Evolutionary conservation across 1,140 invertebrate species (phyloP), one percentile per base, ranked within the genome.

Genomic region (Grapholita molesta): DNA sequence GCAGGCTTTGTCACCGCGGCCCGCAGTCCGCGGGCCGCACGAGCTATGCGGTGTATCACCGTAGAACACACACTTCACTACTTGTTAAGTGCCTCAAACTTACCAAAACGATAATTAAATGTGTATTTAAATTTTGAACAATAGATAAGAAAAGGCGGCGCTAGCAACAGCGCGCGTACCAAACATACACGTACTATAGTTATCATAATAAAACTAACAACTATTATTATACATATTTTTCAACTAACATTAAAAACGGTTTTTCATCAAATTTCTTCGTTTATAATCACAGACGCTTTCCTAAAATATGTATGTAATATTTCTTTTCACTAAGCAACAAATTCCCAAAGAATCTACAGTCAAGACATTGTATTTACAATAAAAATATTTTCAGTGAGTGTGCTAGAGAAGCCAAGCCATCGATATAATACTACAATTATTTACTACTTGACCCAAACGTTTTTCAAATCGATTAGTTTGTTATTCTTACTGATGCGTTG

Each of bases 251-350:
- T 83, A 84, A 84, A 73, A 86, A 88, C 78, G 76, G 84, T 82
- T 79, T 61, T 84, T 88, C 84, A 82, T 84, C 83, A 89, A 89
- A 83, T 87, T 90, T 86, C 82, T 82, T 88, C 86, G 78, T 86
- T 88, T 86, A 89, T 86, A 89, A 91, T 91, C 89, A 91, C 89
- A 91, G 89, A 91, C 89, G 88, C 84, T 91, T 91, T 89, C 83
- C 85, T 89, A 88, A 89, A 89, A 87, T 90, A 88, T 91, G 86
- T 88, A 88, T 83, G 76, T 85, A 84, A 83, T 81, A 83, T 84
- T 86, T 85, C 82, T 74, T 75, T 79, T 74, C 69, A 74, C 77
- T 81, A 78, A 82, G 82, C 85, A 87, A 86, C 83, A 80, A 82
- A 83, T 74, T 82, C 82, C n/a, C 82, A 84, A 78, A 85, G 77